phyloP scores from a whole-genome alignment of 37 sponge, comb jelly and placozoan species.

The Petrosia ficiformis region DNA sequence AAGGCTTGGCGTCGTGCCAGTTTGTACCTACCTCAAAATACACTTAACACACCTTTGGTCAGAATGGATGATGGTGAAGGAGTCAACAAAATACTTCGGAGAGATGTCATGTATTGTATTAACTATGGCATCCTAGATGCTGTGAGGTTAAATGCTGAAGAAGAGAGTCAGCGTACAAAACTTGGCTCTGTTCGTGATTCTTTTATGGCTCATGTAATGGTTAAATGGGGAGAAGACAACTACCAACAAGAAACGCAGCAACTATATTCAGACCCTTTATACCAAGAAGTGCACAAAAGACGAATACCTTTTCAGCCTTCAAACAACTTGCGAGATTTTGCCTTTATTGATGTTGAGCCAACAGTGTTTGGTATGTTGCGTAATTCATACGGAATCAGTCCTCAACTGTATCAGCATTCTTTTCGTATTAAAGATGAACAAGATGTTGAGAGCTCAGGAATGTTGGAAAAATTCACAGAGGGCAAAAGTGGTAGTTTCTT shows the following conservation, averaged over 20 bases:
- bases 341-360: constrained; percentile 80
- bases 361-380: constrained; percentile 66
- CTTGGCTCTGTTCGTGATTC: constrained; percentile 44
- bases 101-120: constrained; percentile 74
- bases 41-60: constrained; percentile 32
- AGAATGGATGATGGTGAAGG: constrained; percentile 17
- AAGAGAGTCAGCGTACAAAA: not conserved
- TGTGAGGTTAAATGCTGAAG: constrained; percentile 24
- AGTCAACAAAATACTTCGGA: constrained; percentile 66
- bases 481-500: constrained; percentile 95
- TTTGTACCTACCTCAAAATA: not conserved
- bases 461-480: constrained; percentile 93
- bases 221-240: constrained; percentile 37
- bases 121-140: constrained; percentile 76
- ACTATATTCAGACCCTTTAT: constrained; percentile 15
- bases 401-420: constrained; percentile 57
- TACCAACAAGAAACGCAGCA: constrained; percentile 21
- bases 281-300: constrained; percentile 28
- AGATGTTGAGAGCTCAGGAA: constrained; percentile 67
- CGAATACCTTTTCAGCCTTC: constrained; percentile 42
- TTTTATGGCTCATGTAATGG: constrained; percentile 48
- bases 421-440: constrained; percentile 58
- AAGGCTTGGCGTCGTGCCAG: constrained; percentile 1
- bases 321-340: constrained; percentile 17
- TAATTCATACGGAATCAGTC: constrained; percentile 32